Percentiles rank a stretch among this genome's conserved stretches.
These are phyloP conservation scores for Pseudomugil gertrudae DNA, from an alignment of 2,797 vertebrate genomes.

Conservation along the genomic window DNA sequence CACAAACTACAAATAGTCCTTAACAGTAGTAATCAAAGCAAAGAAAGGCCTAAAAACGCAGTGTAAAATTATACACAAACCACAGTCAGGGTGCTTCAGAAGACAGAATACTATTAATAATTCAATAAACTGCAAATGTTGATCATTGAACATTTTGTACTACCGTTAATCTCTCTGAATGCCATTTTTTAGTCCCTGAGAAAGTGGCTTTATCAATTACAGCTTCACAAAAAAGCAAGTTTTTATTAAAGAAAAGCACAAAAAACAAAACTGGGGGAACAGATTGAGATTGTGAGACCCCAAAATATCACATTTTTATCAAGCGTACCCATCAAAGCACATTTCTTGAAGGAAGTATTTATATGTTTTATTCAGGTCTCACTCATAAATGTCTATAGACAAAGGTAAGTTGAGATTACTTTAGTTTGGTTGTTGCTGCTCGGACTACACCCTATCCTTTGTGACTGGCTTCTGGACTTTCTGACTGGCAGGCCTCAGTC, in stretches of 20 bases:
- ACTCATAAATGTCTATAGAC: too few species aligned
- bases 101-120: neutral
- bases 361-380: too few species aligned
- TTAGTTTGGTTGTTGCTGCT: too few species aligned
- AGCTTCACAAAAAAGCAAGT: neutral
- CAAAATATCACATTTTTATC: too few species aligned
- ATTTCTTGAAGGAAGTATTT: too few species aligned
- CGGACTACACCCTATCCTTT: too few species aligned
- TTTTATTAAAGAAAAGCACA: neutral
- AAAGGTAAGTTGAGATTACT: too few species aligned
- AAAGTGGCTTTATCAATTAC: neutral
- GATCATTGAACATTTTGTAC: neutral
- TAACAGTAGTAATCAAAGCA: neutral
- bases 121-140: neutral
- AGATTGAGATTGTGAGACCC: too few species aligned
- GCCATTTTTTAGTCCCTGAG: neutral
- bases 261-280: too few species aligned
- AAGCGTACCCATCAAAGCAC: too few species aligned
- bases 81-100: neutral
- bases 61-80: slow-evolving; percentile 1
- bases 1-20: slow-evolving; percentile 19
- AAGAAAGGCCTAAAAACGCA: neutral
- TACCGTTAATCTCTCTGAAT: neutral
- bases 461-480: too few species aligned
- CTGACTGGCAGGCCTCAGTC: too few species aligned